phyloP scores from a whole-genome alignment of 2,888 invertebrate genomes.

The Monopis laevigella region DNA sequence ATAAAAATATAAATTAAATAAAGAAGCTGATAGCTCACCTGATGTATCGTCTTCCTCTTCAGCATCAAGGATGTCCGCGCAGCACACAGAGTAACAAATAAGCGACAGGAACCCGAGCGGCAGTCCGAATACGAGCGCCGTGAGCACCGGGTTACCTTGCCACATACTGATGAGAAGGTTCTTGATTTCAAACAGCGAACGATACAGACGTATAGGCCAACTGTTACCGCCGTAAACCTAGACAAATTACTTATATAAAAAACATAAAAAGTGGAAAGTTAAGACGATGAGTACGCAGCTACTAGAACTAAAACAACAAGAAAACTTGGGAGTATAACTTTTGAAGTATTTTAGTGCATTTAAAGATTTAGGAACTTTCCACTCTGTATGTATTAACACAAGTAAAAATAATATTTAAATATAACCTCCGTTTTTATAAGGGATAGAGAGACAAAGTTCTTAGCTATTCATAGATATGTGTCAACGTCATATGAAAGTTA shows the following conservation, averaged over 20 bases:
- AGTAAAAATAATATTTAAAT: too few relatives aligned
- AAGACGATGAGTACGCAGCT: too few relatives aligned
- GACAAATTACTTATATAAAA: neutral
- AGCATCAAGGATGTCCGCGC: constrained; percentile 93
- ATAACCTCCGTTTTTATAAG: too few relatives aligned
- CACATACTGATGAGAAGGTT: constrained; percentile 86
- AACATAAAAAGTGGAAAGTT: neutral
- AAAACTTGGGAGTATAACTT: too few relatives aligned
- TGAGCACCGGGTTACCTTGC: constrained; percentile 92
- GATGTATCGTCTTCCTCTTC: constrained; percentile 75
- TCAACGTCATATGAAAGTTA: too few relatives aligned
- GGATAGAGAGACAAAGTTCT: too few relatives aligned
- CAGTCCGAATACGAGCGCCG: constrained; percentile 91
- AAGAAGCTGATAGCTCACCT: neutral
- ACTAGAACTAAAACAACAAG: too few relatives aligned
- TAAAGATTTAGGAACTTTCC: too few relatives aligned
- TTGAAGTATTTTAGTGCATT: too few relatives aligned
- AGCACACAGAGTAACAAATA: constrained; percentile 96
- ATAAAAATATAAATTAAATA: neutral
- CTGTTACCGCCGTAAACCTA: constrained; percentile 88
- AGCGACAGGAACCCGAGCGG: constrained; percentile 93
- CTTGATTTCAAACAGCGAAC: constrained; percentile 85
- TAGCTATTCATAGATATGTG: too few relatives aligned
- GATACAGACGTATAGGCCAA: constrained; percentile 77
- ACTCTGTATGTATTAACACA: too few relatives aligned